Base-by-base conservation (phyloP, 2,888 invertebrate species). In the Odontomyia ornata region DNA sequence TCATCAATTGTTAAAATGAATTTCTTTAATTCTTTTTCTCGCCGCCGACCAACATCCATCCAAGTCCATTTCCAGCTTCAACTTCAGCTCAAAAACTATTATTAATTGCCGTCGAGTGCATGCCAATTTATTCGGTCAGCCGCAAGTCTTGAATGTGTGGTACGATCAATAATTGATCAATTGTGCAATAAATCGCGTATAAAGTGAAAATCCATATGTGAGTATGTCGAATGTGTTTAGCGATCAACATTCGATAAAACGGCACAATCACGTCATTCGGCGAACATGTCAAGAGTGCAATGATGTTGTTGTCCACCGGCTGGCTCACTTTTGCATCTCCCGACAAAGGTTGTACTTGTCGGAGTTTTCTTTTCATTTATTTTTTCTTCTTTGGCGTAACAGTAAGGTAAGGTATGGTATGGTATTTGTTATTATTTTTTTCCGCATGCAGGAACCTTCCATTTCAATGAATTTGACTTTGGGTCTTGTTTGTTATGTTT, bases 221-320 rank as follows among this genome's bases (percentile, higher is more conserved):
- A 60, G 25, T 60, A 11, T 60, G 18, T 23, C 25, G 5, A n/a
- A 60, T 18, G 13, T 60, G 18, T 25, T 21, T 60, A 11, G 25
- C 21, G 60, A 60, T 60, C 60, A 60, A 60, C 21, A 25, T 25
- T 60, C 60, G 60, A 60, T 60, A 60, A 60, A 60, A 60, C 21
- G 60, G 60, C 23, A 60, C 23, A 60, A 11, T 60, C 25, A 13
- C 3, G 15, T 52, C 52, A n/a, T 52, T 52, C 52, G n/a, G 3
- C 15, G 52, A 52, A 9, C 52, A 18, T 52, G 52, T 13, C 52
- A 52, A 18, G 52, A 36, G 36, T 36, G 36, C 36, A 36, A 36
- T 36, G 36, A 36, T 36, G 36, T 36, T 36, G 36, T 36, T 36
- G 36, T 36, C 36, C 36, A 36, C 36, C 36, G 36, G 36, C 36